phyloP scores from a whole-genome alignment of 2,797 vertebrate species.

The Enteromius paludinosus region DNA sequence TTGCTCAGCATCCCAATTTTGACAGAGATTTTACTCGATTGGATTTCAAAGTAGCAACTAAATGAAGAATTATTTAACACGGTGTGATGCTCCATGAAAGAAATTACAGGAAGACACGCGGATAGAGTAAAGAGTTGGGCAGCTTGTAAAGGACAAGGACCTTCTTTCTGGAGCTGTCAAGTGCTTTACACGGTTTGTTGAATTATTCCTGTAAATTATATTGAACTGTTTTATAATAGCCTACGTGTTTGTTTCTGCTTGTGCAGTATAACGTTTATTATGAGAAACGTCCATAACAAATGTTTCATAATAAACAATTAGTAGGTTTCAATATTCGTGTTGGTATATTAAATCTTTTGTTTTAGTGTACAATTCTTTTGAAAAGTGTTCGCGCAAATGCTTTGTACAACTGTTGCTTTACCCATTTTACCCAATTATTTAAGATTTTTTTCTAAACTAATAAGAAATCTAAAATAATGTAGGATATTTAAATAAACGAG shows the following conservation, averaged over 20 bases:
- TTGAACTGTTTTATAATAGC: neutral
- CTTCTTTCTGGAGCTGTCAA: slow-evolving; percentile 57
- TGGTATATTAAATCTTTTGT: neutral
- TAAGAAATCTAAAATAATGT: neutral
- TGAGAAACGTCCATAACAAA: too few relatives aligned
- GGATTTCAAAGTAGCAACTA: neutral
- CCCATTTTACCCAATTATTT: neutral
- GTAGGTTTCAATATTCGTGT: neutral
- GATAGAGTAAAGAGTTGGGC: slow-evolving; percentile 69
- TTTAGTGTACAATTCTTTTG: neutral
- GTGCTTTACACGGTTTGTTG: slow-evolving; percentile 69
- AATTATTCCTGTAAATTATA: slow-evolving; percentile 8
- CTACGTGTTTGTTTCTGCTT: neutral
- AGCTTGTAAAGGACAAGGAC: slow-evolving; percentile 56
- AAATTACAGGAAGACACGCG: slow-evolving; percentile 53
- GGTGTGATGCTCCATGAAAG: slow-evolving; percentile 63
- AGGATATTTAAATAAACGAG: neutral
- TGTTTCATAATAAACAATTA: too few relatives aligned
- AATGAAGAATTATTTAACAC: slow-evolving; percentile 35
- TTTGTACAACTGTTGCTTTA: slow-evolving; percentile 19
- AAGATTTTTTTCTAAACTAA: neutral
- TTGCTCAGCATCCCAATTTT: slow-evolving; percentile 8
- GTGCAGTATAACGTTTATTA: neutral
- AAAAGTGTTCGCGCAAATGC: neutral
- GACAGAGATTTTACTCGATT: neutral